Evolutionary conservation across 1,140 invertebrate species (phyloP).

Genomic region (Bombus superbus): DNA sequence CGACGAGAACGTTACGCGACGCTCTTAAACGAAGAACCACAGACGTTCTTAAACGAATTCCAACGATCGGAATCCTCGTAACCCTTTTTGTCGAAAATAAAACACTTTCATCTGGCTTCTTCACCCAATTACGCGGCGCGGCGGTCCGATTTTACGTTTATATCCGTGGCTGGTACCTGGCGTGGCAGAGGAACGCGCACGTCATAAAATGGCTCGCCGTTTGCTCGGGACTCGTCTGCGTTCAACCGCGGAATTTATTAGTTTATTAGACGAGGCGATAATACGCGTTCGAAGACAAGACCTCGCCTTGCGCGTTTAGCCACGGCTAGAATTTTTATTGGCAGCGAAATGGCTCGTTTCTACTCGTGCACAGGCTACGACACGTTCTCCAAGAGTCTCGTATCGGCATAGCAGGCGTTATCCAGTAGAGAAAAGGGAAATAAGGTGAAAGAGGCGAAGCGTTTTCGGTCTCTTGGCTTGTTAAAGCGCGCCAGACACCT

Average conservation of each 20-base stretch:
- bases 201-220: slow-evolving; percentile 33
- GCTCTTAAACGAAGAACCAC: background rate
- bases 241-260: slow-evolving; percentile 49
- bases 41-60: slow-evolving; percentile 1
- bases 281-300: background rate
- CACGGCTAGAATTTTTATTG: slow-evolving; percentile 51
- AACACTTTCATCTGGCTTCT: background rate
- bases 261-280: slow-evolving; percentile 58
- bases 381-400: background rate
- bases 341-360: slow-evolving; percentile 20
- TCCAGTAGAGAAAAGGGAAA: background rate
- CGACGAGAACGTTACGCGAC: background rate
- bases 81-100: background rate
- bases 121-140: slow-evolving; percentile 36
- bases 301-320: background rate
- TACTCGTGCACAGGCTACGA: slow-evolving; percentile 25
- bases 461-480: slow-evolving; percentile 32
- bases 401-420: background rate
- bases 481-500: slow-evolving; percentile 41
- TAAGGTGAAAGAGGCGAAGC: background rate
- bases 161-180: slow-evolving; percentile 1
- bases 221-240: slow-evolving; percentile 8
- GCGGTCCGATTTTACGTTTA: slow-evolving; percentile 25
- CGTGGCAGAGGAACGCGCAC: background rate
- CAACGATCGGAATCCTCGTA: background rate